Percentiles rank a stretch among this genome's conserved stretches.
Conservation (phyloP, 2,888 invertebrate genomes). For the Hyposoter dolosus region DNA sequence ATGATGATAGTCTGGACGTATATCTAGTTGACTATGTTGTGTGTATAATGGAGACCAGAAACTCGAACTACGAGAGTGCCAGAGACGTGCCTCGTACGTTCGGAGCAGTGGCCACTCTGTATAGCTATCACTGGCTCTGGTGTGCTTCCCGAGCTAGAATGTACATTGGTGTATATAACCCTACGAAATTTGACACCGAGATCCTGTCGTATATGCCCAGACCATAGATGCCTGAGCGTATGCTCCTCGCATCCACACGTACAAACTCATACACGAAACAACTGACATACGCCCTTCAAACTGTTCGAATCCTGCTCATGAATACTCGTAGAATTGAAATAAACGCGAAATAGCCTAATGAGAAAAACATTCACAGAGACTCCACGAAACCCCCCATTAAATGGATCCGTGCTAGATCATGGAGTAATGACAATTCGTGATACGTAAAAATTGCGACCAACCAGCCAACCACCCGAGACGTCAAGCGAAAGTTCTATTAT, state of each 20-base stretch:
- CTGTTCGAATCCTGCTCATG: constrained; percentile 17
- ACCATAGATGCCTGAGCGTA: constrained; percentile 66
- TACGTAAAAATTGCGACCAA: background rate
- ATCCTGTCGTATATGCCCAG: constrained; percentile 76
- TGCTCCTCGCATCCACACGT: constrained; percentile 44
- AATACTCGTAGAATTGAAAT: constrained; percentile 20
- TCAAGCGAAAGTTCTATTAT: background rate
- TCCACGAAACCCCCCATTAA: constrained; percentile 7
- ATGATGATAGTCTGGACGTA: constrained; percentile 73
- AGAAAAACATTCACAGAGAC: constrained; percentile 10
- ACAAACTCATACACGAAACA: constrained; percentile 6
- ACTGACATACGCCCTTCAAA: background rate
- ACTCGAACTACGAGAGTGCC: constrained; percentile 17
- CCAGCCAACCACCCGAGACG: background rate
- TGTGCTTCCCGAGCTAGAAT: constrained; percentile 49
- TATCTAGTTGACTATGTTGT: constrained; percentile 15
- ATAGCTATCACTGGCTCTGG: constrained; percentile 39
- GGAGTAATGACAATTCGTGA: background rate
- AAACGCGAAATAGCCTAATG: constrained; percentile 22
- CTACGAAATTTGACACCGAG: constrained; percentile 79
- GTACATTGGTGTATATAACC: constrained; percentile 63
- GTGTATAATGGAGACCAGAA: constrained; percentile 46
- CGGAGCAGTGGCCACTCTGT: constrained; percentile 50
- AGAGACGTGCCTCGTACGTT: constrained; percentile 58
- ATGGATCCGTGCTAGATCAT: constrained; percentile 20